Evolutionary conservation across 64 coral and sea anemone genomes (phyloP).

Genomic region (Dendrophyllia cribrosa): DNA sequence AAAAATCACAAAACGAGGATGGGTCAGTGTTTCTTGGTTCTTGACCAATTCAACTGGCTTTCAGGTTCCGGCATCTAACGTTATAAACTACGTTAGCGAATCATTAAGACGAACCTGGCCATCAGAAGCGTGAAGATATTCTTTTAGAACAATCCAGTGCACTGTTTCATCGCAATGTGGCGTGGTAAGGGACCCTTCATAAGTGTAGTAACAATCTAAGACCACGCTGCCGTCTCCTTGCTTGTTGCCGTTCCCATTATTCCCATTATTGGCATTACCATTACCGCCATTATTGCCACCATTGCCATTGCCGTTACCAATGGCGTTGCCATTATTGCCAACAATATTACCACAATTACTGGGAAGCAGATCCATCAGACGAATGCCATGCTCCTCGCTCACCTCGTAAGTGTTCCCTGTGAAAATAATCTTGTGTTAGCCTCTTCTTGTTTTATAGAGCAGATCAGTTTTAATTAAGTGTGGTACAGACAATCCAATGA

Average conservation of each 20-base stretch:
- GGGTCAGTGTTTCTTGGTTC: too few relatives aligned
- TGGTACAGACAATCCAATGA: too few relatives aligned
- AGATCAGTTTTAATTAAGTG: too few relatives aligned
- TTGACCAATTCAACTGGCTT: too few relatives aligned
- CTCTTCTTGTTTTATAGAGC: too few relatives aligned
- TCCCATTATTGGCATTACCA: neutral
- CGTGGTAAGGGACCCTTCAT: slow-evolving; percentile 65
- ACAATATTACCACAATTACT: neutral
- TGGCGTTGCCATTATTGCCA: neutral
- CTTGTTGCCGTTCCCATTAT: neutral
- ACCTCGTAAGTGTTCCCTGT: neutral
- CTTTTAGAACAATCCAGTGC: slow-evolving; percentile 14
- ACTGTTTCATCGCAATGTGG: slow-evolving; percentile 55
- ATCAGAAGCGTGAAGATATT: neutral
- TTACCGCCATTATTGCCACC: neutral
- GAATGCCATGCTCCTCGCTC: neutral
- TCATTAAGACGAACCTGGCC: slow-evolving; percentile 6
- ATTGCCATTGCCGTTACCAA: neutral
- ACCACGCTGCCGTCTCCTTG: neutral
- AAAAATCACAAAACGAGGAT: too few relatives aligned
- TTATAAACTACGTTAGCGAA: neutral
- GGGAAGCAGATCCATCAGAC: neutral
- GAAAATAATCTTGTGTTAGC: too few relatives aligned
- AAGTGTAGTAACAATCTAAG: slow-evolving; percentile 29
- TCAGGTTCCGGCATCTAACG: too few relatives aligned